Base-by-base conservation (phyloP, 2,888 invertebrate species). In the Cryptocephalus primarius region DNA sequence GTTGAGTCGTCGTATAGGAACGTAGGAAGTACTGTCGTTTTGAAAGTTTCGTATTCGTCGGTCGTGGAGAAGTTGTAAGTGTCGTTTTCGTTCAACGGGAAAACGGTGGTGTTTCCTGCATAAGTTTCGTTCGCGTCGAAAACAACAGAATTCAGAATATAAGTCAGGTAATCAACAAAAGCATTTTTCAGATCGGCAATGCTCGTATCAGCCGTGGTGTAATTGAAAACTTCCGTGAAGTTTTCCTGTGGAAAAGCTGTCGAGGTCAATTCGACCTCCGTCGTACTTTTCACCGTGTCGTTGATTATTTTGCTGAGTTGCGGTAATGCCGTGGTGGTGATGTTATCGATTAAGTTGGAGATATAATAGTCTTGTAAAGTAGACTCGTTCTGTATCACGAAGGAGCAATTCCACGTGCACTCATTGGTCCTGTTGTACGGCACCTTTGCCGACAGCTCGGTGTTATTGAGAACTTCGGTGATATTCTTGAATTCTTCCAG, bases 401-500 rank as follows among this genome's bases (percentile, higher is more conserved):
- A 2, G 22, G 22, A 22, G 6, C 22, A 22, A 4, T 6, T 22
- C 22, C 3, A 22, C 22, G 22, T 22, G 22, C 22, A 22, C 22
- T 22, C 22, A 2, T 6, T 22, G 22, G 22, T 4, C 22, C 22
- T 4, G 6, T 2, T 22, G 22, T 22, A 22, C 3, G 22, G 6
- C 22, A 4, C 22, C 6, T 22, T 6, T 22, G 22, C 6, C 22
- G 22, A 22, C 22, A 6, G 22, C 3, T 4, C 22, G 22, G 22
- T 4, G 22, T 22, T 22, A 6, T 22, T 22, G 22, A 22, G 22
- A 6, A 6, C 22, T 48, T 45, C 0, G 62, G 66, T 60, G 62
- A 57, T 70, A 55, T 55, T 47, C 54, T 80, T 75, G 51, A 84
- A 63, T 49, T 67, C 60, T 60, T 75, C 67, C 36, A 81, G 64